Evolutionary conservation across 2,113 vertebrate genomes (phyloP), one percentile per base, ranked within the genome.

Genomic region (Cinclus cinclus): DNA sequence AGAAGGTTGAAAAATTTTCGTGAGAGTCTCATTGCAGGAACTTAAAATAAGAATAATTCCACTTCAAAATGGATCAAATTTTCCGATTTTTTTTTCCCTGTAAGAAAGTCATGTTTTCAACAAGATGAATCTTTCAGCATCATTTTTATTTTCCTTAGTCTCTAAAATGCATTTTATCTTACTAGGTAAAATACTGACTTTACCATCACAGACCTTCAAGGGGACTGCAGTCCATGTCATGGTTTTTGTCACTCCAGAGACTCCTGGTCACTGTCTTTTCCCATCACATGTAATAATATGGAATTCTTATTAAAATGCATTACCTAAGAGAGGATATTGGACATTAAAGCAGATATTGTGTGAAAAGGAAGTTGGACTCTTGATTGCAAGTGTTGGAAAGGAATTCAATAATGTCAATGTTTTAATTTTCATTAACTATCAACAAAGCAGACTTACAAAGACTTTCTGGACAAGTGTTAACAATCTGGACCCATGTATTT

Each of bases 1-100:
- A 68, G 3, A 2, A 13, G 4, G 11, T 6, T 42, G 22, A 53
- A 74, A 21, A 2, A 0, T 17, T 15, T 47, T 33, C 6, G 1
- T 47, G 31, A 20, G 7, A 11, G 47, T 55, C 7, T 68, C 8
- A 67, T 47, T 87, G 7, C 20, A 31, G 13, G 35, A 2, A 75
- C 52, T 75, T 81, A 68, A 83, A 81, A 42, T 46, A 85, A 33
- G 14, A 87, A 56, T 33, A 81, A 65, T 33, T 49, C 7, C 6
- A 78, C 15, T 59, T 67, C 22, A 33, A 90, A 59, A 76, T 37
- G 0, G 74, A 80, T 27, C 1, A 25, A 6, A 9, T 42, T 47
- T 94, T 87, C 24, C 37, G 27, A 39, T 24, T 12, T 28, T 37
- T 28, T 6, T 17, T 83, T 85, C 20, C 28, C 25, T 11, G 3